A percentile compares a stretch with the other conserved stretches of the same genome.
phyloP scores from a whole-genome alignment of 2,888 invertebrate genomes.

The Sinodicranocentrus sp. region DNA sequence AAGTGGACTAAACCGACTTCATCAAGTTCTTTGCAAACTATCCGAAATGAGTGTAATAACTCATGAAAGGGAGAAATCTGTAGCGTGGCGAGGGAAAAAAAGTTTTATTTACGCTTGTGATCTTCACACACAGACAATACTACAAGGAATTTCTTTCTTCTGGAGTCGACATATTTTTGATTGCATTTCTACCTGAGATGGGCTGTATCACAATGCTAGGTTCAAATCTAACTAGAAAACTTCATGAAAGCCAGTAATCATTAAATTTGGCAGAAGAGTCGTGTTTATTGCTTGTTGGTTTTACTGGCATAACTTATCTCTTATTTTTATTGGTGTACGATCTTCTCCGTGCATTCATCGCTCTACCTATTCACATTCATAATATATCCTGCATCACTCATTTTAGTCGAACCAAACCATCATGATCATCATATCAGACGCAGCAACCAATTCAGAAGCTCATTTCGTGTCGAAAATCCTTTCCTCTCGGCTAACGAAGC shows the following conservation, averaged over 20 bases:
- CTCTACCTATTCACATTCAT: background rate
- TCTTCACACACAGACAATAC: too few relatives aligned
- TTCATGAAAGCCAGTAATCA: constrained; percentile 47
- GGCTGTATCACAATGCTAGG: too few relatives aligned
- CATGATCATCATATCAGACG: background rate
- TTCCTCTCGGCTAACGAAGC: constrained; percentile 66
- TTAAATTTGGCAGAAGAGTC: constrained; percentile 64
- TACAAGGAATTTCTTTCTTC: background rate
- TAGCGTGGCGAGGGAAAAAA: background rate
- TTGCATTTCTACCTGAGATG: too few relatives aligned
- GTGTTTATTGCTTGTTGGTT: constrained; percentile 61
- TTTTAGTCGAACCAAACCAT: background rate
- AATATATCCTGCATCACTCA: background rate
- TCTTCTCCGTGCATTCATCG: background rate
- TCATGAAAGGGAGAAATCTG: background rate
- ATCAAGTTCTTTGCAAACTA: background rate
- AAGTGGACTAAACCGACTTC: background rate
- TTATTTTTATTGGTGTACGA: background rate
- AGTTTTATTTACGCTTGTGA: too few relatives aligned
- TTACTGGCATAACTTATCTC: constrained; percentile 27
- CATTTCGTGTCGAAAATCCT: constrained; percentile 43
- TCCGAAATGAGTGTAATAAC: constrained; percentile 15
- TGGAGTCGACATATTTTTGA: background rate
- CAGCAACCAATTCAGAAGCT: constrained; percentile 24
- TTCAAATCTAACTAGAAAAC: background rate